These are phyloP conservation scores for Diarsia mendica DNA, from an alignment of 2,888 invertebrate species.

Conservation along the genomic window DNA sequence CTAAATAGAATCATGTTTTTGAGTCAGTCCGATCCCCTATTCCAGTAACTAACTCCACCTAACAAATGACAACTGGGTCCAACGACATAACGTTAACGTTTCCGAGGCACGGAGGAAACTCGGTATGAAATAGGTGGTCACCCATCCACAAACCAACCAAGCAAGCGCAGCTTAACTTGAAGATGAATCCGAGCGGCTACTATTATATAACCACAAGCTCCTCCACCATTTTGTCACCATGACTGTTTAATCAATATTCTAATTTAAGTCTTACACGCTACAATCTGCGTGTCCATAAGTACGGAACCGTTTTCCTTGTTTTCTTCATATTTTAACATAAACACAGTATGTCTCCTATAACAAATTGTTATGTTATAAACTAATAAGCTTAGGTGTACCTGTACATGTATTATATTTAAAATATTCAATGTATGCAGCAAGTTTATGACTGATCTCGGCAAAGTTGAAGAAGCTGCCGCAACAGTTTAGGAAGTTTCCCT, in stretches of 20 bases:
- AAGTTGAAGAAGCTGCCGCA: conserved; percentile 61
- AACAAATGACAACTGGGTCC: too few species aligned
- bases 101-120: too few species aligned
- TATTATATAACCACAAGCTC: too few species aligned
- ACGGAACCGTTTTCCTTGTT: conserved; percentile 11
- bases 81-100: too few species aligned
- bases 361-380: conserved; percentile 54
- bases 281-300: neutral
- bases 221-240: neutral
- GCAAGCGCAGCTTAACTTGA: too few species aligned
- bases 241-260: neutral
- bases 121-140: too few species aligned
- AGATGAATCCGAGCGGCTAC: too few species aligned
- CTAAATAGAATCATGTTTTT: too few species aligned
- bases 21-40: too few species aligned
- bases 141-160: too few species aligned
- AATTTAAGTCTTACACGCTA: conserved; percentile 9
- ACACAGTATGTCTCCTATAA: conserved; percentile 14
- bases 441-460: conserved; percentile 59
- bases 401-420: conserved; percentile 58
- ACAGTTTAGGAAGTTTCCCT: conserved; percentile 62
- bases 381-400: conserved; percentile 46
- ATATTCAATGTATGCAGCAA: conserved; percentile 62
- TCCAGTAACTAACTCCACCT: too few species aligned
- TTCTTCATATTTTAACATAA: conserved; percentile 22